Evolutionary conservation across 2,113 vertebrate genomes (phyloP).

Genomic region (Ammodytes dubius): DNA sequence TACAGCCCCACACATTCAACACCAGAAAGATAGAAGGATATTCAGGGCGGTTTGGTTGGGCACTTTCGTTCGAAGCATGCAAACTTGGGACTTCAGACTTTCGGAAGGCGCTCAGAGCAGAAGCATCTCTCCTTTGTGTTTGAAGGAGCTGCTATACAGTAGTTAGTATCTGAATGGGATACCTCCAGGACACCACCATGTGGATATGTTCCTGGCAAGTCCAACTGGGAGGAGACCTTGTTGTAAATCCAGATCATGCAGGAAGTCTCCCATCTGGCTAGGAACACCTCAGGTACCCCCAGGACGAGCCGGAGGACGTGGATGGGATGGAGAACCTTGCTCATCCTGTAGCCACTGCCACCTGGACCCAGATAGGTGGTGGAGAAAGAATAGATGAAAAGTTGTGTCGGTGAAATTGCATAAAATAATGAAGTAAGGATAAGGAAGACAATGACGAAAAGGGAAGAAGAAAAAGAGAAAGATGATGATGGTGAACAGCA

Average conservation of each 20-base stretch:
- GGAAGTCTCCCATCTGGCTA: constrained; percentile 21
- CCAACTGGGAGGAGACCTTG: constrained; percentile 1
- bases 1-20: not conserved
- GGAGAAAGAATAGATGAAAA: not conserved
- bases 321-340: not conserved
- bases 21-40: not conserved
- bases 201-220: constrained; percentile 12
- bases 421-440: not conserved
- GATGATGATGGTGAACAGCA: not conserved
- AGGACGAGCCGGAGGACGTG: not conserved
- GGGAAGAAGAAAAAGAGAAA: not conserved
- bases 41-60: no score
- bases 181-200: not conserved
- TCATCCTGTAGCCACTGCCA: not conserved
- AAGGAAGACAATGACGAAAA: not conserved
- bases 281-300: not conserved
- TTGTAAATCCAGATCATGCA: constrained; percentile 5
- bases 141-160: not conserved
- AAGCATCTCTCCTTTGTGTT: not conserved
- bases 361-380: not conserved
- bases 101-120: not conserved
- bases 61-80: not conserved
- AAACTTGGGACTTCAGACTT: not conserved
- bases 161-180: not conserved
- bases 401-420: not conserved